Evolutionary conservation across 1,140 invertebrate species (phyloP).

Genomic region (Drosophila equinoxialis): DNA sequence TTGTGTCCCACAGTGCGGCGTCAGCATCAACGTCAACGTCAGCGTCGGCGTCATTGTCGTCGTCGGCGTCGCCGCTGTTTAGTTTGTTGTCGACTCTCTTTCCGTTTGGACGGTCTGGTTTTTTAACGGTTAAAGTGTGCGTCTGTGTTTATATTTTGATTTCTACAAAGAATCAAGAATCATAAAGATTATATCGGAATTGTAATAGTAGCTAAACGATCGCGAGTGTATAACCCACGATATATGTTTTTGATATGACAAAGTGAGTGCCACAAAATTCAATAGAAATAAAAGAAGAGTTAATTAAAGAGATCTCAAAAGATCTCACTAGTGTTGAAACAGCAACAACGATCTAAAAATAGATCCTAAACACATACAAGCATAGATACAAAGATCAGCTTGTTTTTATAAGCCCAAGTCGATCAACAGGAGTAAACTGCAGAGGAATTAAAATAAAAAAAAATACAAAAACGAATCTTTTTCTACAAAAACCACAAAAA

Average conservation of each 20-base stretch:
- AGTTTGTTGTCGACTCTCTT: slow-evolving; percentile 66
- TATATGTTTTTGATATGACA: slow-evolving; percentile 7
- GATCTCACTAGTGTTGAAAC: slow-evolving; percentile 30
- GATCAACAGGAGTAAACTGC: slow-evolving; percentile 14
- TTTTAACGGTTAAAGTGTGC: slow-evolving; percentile 46
- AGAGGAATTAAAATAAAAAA: slow-evolving; percentile 36
- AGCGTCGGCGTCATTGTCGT: not conserved
- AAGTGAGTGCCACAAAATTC: slow-evolving; percentile 37
- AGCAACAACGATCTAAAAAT: slow-evolving; percentile 28
- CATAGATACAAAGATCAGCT: slow-evolving; percentile 25
- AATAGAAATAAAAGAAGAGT: slow-evolving; percentile 10
- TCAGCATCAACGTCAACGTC: slow-evolving; percentile 19
- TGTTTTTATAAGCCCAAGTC: slow-evolving; percentile 6
- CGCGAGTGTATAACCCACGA: slow-evolving; percentile 37
- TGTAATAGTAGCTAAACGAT: slow-evolving; percentile 50
- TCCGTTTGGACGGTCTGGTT: slow-evolving; percentile 46
- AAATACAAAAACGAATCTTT: slow-evolving; percentile 38
- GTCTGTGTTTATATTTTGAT: slow-evolving; percentile 57
- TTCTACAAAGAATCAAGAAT: slow-evolving; percentile 39
- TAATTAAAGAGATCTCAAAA: slow-evolving; percentile 9
- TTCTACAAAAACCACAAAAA: slow-evolving; percentile 73
- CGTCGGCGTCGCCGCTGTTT: slow-evolving; percentile 21
- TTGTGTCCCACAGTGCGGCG: too few relatives aligned
- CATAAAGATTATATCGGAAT: slow-evolving; percentile 21
- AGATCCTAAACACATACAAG: slow-evolving; percentile 5